Base-by-base conservation (phyloP, 2,797 vertebrate species). In the Alca torda region DNA sequence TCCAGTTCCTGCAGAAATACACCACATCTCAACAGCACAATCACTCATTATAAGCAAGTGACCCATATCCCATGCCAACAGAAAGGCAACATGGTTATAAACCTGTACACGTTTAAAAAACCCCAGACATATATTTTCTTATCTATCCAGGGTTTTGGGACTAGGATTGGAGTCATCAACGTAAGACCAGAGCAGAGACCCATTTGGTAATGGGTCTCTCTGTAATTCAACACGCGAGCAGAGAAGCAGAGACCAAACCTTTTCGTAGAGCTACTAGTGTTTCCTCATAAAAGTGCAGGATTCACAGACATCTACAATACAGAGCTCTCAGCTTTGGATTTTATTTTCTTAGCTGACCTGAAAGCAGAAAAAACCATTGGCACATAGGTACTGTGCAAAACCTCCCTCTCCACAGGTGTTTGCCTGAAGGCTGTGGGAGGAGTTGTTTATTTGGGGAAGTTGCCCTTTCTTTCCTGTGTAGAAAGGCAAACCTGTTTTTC, bases 331-430 rank as follows among this genome's bases (percentile, higher is more conserved):
- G 31, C 61, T 73, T 85, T 46, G 79, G 45, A 51, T 75, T 89
- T 86, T 84, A n/a, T 84, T 95, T 91, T 87, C 89, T 78, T 51
- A 81, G 73, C 69, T 95, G 91, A 75, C 54, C 87, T 91, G 84
- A 83, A 93, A 95, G 82, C 69, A 95, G 87, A 76, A 63, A 91
- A 90, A 83, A 75, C 33, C 91, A 75, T 1, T 68, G 68, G 68
- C 86, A 92, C 73, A 64, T 0, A 30, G 84, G 41, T 59, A 51
- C 53, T 26, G 45, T 5, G 6, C 50, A 91, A 86, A 65, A 31
- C 33, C 51, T 86, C 39, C 46, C 80, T 82, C 50, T 63, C 83
- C 68, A 61, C 93, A 95, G 86, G 86, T 90, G 90, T 90, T 93
- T 93, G 79, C 96, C 92, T 56, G 65, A 76, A 94, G 93, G 93